phyloP scores from a whole-genome alignment of 2,888 invertebrate species.

The Sphinx pinastri region DNA sequence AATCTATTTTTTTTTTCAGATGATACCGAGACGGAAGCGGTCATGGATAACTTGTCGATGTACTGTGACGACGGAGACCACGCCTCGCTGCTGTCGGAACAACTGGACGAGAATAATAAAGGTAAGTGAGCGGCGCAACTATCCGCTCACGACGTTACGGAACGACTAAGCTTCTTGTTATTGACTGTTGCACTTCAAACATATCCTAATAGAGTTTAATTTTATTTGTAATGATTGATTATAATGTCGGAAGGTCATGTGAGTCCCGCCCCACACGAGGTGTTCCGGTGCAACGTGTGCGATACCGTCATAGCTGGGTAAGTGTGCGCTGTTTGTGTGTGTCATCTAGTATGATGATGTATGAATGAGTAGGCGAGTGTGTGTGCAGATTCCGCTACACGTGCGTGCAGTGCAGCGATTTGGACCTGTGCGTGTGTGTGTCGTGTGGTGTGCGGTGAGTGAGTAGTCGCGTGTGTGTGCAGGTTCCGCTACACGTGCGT shows the following conservation, averaged over 20 bases:
- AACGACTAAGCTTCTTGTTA: too few relatives aligned
- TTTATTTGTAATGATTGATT: too few relatives aligned
- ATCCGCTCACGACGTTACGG: too few relatives aligned
- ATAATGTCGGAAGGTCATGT: background rate
- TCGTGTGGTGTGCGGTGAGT: too few relatives aligned
- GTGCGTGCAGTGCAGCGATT: background rate
- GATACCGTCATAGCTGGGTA: background rate
- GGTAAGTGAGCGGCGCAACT: background rate
- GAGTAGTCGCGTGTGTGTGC: background rate
- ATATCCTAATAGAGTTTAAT: too few relatives aligned
- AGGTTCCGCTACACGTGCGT: constrained; percentile 5
- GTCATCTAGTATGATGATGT: too few relatives aligned
- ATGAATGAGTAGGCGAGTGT: background rate
- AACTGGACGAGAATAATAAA: background rate
- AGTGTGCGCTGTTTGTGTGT: background rate
- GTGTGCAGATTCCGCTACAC: constrained; percentile 1
- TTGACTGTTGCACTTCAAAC: too few relatives aligned
- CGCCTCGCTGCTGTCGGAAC: background rate
- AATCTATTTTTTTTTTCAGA: background rate
- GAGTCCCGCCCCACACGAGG: background rate
- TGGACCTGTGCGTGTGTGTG: background rate
- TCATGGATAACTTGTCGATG: constrained; percentile 11
- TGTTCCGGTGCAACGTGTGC: constrained; percentile 19
- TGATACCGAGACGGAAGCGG: background rate
- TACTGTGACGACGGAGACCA: constrained; percentile 19